These are phyloP conservation scores for Karalla daura DNA, from an alignment of 2,797 vertebrate species.

Conservation along the genomic window DNA sequence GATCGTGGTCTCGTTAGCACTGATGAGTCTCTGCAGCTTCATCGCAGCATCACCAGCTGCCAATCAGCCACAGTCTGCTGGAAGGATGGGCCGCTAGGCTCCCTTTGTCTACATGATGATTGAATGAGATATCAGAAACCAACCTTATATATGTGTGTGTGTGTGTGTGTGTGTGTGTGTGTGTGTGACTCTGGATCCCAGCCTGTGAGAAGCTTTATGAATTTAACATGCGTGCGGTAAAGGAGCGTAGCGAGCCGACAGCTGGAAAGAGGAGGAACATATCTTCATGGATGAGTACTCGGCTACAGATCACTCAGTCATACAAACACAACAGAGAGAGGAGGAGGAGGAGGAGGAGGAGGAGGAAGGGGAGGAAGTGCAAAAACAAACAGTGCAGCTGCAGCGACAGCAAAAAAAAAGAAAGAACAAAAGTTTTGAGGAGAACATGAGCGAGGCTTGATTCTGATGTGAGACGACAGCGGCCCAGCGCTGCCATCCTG, in stretches of 20 bases:
- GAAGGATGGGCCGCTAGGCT: slow-evolving; percentile 53
- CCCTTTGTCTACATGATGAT: slow-evolving; percentile 54
- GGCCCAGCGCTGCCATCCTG: slow-evolving; percentile 7
- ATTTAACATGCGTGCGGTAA: slow-evolving; percentile 69
- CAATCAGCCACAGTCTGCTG: slow-evolving; percentile 51
- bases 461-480: slow-evolving; percentile 44
- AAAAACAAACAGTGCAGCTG: slow-evolving; percentile 58
- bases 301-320: slow-evolving; percentile 71
- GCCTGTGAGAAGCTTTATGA: slow-evolving; percentile 56
- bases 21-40: no score
- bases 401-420: slow-evolving; percentile 16
- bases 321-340: slow-evolving; percentile 47
- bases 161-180: slow-evolving; percentile 20
- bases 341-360: not conserved
- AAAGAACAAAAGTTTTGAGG: slow-evolving; percentile 22
- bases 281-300: slow-evolving; percentile 70
- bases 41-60: slow-evolving; percentile 47
- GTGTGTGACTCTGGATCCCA: slow-evolving; percentile 48
- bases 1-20: no score
- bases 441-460: slow-evolving; percentile 37
- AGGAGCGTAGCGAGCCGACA: slow-evolving; percentile 58
- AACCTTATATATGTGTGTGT: slow-evolving; percentile 30
- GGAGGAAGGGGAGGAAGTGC: not conserved
- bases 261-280: slow-evolving; percentile 74
- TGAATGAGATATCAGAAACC: slow-evolving; percentile 66